These are phyloP conservation scores for Bungarus multicinctus DNA, from an alignment of 2,113 vertebrate genomes.

Conservation along the genomic window DNA sequence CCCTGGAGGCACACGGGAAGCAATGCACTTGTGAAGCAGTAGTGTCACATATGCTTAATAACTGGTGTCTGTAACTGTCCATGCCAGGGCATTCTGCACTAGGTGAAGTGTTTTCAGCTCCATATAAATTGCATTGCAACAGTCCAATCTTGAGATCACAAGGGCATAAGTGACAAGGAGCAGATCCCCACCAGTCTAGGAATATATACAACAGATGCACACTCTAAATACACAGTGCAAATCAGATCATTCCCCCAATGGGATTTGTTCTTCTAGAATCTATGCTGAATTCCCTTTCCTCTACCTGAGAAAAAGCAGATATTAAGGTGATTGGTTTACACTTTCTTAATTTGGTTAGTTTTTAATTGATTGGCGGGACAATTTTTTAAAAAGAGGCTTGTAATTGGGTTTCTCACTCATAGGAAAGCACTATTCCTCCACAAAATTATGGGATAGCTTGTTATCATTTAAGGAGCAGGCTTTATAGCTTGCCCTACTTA, in stretches of 20 bases:
- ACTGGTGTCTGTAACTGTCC: background rate
- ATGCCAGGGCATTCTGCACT: background rate
- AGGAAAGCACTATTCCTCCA: background rate
- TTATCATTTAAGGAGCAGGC: background rate
- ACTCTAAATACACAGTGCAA: background rate
- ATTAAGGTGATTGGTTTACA: background rate
- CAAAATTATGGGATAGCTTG: background rate
- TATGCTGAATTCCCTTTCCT: background rate
- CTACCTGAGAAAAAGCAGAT: background rate
- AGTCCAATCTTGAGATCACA: background rate
- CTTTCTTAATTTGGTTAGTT: background rate
- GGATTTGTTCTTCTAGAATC: background rate
- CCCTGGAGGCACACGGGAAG: background rate
- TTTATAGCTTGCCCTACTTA: conserved; percentile 53
- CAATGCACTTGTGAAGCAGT: background rate
- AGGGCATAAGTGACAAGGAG: background rate
- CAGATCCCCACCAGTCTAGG: background rate
- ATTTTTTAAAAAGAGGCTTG: background rate
- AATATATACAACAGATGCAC: background rate
- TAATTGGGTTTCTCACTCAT: background rate
- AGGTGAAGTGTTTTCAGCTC: background rate
- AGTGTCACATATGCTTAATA: background rate
- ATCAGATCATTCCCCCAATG: background rate
- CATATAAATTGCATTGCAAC: background rate
- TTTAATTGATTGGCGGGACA: background rate